Percentiles rank a stretch among this genome's conserved stretches.
phyloP scores from a whole-genome alignment of 1,140 invertebrate genomes.

The Macrobrachium nipponense region DNA sequence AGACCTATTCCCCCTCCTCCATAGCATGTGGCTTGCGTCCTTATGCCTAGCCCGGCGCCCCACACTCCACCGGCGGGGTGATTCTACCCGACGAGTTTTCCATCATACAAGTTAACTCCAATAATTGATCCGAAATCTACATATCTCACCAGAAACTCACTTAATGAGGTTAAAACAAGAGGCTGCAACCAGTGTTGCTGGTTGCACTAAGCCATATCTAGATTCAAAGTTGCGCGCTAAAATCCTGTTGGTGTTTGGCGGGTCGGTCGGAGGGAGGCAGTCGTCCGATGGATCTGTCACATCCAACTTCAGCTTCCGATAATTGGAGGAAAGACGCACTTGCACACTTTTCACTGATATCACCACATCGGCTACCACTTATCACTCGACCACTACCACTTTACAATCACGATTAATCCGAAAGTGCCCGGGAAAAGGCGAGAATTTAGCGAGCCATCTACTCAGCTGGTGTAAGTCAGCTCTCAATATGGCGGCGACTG shows the following conservation, averaged over 20 bases:
- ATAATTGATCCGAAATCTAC: slow-evolving; percentile 8
- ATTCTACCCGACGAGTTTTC: slow-evolving; percentile 31
- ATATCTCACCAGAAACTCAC: slow-evolving; percentile 11
- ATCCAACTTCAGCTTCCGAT: slow-evolving; percentile 24
- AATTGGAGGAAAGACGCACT: not conserved
- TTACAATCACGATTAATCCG: slow-evolving; percentile 17
- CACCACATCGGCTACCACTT: slow-evolving; percentile 14
- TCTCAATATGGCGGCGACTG: slow-evolving; percentile 60
- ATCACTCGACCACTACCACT: slow-evolving; percentile 17
- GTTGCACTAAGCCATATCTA: slow-evolving; percentile 4
- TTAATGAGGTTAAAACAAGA: not conserved
- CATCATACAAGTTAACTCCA: not conserved
- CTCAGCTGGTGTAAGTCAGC: slow-evolving; percentile 17
- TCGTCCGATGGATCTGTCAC: slow-evolving; percentile 51
- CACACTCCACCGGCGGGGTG: slow-evolving; percentile 40
- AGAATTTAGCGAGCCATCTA: slow-evolving; percentile 23
- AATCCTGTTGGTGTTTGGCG: slow-evolving; percentile 36
- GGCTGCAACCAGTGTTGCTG: not conserved
- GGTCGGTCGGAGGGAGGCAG: slow-evolving; percentile 6
- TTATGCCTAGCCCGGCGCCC: slow-evolving; percentile 23
- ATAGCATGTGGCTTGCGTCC: slow-evolving; percentile 34
- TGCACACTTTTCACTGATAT: not conserved
- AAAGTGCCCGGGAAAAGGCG: slow-evolving; percentile 23
- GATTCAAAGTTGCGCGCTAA: slow-evolving; percentile 50
- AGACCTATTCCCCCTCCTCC: slow-evolving; percentile 14